These are phyloP conservation scores for Oryzias melastigma DNA, from an alignment of 2,113 vertebrate species.

Conservation along the genomic window DNA sequence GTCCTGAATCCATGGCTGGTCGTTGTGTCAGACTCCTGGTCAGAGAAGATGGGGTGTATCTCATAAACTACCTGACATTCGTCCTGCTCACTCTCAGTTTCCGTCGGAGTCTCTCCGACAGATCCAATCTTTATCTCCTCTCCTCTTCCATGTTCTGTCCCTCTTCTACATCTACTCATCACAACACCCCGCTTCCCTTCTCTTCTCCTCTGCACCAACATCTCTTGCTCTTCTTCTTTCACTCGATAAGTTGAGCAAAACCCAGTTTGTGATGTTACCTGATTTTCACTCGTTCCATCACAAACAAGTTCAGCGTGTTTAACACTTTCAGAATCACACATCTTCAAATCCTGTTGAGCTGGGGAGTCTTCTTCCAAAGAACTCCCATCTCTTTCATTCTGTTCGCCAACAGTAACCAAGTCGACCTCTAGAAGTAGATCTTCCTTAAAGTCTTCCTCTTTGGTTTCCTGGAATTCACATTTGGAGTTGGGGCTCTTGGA, in stretches of 20 bases:
- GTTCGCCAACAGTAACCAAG: constrained; percentile 74
- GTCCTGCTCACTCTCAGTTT: constrained; percentile 46
- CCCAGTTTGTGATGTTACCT: constrained; percentile 40
- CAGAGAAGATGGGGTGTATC: constrained; percentile 29
- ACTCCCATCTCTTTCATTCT: constrained; percentile 43
- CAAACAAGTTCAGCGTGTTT: not conserved
- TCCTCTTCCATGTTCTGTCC: constrained; percentile 30
- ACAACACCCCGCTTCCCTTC: constrained; percentile 16
- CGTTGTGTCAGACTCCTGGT: constrained; percentile 4
- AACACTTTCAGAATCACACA: not conserved
- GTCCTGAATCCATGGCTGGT: not conserved
- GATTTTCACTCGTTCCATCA: constrained; percentile 21
- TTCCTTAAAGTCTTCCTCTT: constrained; percentile 69
- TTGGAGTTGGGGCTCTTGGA: constrained; percentile 13
- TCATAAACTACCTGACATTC: constrained; percentile 71
- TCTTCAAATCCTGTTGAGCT: constrained; percentile 26
- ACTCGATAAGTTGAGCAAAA: constrained; percentile 58
- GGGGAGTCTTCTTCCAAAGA: constrained; percentile 5
- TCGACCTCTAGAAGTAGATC: constrained; percentile 71
- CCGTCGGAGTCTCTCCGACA: constrained; percentile 8
- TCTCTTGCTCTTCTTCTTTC: constrained; percentile 76
- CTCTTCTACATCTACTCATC: constrained; percentile 27
- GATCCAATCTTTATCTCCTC: constrained; percentile 13
- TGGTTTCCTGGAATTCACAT: constrained; percentile 28
- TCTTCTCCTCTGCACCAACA: constrained; percentile 58